Base-by-base conservation (phyloP, 2,888 invertebrate species). In the Clostera curtula region DNA sequence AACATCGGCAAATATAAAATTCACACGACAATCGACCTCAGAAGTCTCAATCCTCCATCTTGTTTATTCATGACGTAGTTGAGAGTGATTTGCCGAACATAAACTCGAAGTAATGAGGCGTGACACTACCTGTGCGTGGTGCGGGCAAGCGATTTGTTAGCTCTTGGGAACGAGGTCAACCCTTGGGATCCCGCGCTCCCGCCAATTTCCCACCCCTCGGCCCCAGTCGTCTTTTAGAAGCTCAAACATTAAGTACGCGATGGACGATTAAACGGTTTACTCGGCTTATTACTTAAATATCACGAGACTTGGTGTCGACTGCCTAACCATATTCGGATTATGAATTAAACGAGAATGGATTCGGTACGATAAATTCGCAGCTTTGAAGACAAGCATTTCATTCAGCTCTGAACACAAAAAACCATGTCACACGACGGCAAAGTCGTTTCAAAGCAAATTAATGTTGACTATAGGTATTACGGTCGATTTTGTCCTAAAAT, bases 191-290 rank as follows among this genome's bases (percentile, higher is more conserved):
- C 43, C 49, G 37, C 38, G 31, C 30, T 34, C 40, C 37, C 36
- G 41, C 30, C 27, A 29, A 29, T 40, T 34, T 40, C 38, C 20
- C 19, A 21, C 31, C 32, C 39, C 35, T 44, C 44, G 36, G 35
- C 28, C 53, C 41, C 44, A 40, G 35, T 46, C 49, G 43, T 52
- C 56, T 55, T 56, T 56, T 51, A 53, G 47, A 40, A 58, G 53
- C 56, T 60, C 55, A 58, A 66, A 65, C 69, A 68, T 71, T 71
- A 67, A 66, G 60, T 56, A 64, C 54, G 56, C 57, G 55, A 66
- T 68, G 63, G 63, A 59, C 67, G 67, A 72, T 75, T 74, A 71
- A 68, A 64, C 62, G 51, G 63, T 60, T 71, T 69, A 64, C 57
- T 60, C 43, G 51, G 54, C n/a, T 61, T 63, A 66, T 70, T 68